phyloP scores from a whole-genome alignment of 2,797 vertebrate genomes.

The Crenichthys baileyi region DNA sequence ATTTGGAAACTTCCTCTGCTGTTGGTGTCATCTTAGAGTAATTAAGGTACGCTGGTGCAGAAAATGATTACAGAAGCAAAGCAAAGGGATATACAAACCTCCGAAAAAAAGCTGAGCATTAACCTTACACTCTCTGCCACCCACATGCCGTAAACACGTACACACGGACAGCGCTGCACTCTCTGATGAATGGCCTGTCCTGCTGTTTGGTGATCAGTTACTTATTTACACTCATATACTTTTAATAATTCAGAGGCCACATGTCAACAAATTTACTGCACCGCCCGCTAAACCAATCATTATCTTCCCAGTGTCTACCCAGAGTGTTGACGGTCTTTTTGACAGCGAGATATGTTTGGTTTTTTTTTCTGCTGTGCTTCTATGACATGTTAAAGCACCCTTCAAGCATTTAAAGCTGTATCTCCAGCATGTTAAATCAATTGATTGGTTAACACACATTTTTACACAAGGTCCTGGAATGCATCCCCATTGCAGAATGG shows the following conservation, averaged over 20 bases:
- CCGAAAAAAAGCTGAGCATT: background rate
- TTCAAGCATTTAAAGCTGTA: background rate
- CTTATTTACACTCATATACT: constrained; percentile 91
- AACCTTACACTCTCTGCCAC: constrained; percentile 22
- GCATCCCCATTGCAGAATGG: background rate
- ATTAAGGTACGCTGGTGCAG: constrained; percentile 49
- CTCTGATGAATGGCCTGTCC: constrained; percentile 92
- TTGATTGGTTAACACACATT: background rate
- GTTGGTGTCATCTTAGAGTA: constrained; percentile 24
- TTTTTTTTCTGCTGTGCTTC: background rate
- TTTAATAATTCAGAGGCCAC: constrained; percentile 91
- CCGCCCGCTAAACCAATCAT: constrained; percentile 44
- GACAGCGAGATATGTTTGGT: background rate
- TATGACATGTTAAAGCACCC: background rate
- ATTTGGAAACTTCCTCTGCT: constrained; percentile 33
- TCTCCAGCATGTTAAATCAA: background rate
- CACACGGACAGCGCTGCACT: constrained; percentile 18
- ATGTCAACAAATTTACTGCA: constrained; percentile 87
- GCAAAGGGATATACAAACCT: background rate
- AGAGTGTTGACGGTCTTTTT: too few relatives aligned
- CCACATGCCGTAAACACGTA: constrained; percentile 11
- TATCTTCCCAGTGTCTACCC: too few relatives aligned
- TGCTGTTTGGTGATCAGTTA: constrained; percentile 89
- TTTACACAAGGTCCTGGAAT: background rate
- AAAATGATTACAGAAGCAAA: constrained; percentile 47